Percentiles rank a stretch among this genome's conserved stretches.
Conservation (phyloP, 2,113 vertebrate species). For the Nycticryphes semicollaris region DNA sequence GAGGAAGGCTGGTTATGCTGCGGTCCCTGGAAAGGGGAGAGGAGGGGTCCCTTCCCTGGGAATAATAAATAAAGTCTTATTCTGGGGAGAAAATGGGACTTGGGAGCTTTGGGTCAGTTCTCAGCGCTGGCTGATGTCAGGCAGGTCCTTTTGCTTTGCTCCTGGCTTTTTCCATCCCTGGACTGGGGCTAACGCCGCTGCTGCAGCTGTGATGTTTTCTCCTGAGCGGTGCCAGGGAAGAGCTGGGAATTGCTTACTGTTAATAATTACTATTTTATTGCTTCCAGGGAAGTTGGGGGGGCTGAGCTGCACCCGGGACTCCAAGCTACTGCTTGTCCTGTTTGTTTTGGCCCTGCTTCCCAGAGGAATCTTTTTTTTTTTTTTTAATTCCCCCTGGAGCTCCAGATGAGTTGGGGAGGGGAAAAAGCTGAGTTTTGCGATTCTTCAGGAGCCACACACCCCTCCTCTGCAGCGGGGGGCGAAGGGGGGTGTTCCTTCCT, state of each 20-base stretch:
- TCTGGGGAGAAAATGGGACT: background rate
- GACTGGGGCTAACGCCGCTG: background rate
- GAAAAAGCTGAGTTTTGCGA: background rate
- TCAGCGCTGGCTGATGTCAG: background rate
- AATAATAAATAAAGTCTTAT: background rate
- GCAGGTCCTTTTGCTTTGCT: background rate
- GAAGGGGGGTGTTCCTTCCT: background rate
- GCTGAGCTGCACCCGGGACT: background rate
- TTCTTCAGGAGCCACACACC: background rate
- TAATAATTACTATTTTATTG: background rate
- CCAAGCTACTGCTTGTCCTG: background rate
- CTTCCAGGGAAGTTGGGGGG: background rate
- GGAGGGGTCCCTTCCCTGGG: background rate
- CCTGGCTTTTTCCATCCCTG: fast-evolving
- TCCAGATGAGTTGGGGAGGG: background rate
- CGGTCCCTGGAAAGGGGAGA: background rate
- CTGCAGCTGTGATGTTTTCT: background rate
- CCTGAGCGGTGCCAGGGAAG: background rate
- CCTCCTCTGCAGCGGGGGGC: background rate
- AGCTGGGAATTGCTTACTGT: background rate
- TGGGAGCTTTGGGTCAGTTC: background rate
- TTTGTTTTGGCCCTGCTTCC: background rate
- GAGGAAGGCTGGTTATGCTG: background rate
- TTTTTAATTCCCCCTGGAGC: background rate
- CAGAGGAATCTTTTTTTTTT: background rate